Base-by-base conservation (phyloP, 2,113 vertebrate species). In the Brachyhypopomus occidentalis region DNA sequence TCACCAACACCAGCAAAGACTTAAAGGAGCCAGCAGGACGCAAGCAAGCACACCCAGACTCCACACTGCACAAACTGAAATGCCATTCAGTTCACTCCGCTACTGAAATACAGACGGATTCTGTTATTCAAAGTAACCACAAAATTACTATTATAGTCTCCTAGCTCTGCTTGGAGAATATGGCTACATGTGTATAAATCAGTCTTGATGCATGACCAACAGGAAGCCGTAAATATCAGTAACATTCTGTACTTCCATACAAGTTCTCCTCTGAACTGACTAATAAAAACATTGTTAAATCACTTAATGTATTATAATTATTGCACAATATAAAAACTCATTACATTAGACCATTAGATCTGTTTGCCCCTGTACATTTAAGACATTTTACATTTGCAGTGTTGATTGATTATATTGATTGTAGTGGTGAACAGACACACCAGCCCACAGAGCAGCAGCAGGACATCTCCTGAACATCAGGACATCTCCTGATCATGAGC, bases 81-180 rank as follows among this genome's bases (percentile, higher is more conserved):
- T 22, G 41, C n/a, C 19, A 19, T 27, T 62, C 19, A 79, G 34
- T 80, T 52, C 55, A 73, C 36, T 4, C 11, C 16, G 78, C 38
- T 72, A 52, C n/a, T 38, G 59, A 62, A 79, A 60, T 17, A n/a
- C 55, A 22, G 2, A 48, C 72, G 56, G 17, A 25, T 30, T 22
- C 20, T 11, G 12, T 48, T 9, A n/a, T 20, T 30, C 27, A 0
- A 17, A 62, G 19, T 12, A 72, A 62, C 36, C 56, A 60, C 56
- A 48, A 62, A 48, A 62, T 45, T 59, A 48, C 55, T 79, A 59
- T 34, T 62, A 2, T 11, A 25, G 12, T 72, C 34, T 79, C 30
- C 38, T 9, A 72, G 69, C 25, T 72, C 25, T 27, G 34, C 19
- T 17, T 12, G 56, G 20, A 25, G n/a, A 67, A 67, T 20, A 17